Percentiles rank a stretch among this genome's conserved stretches.
Conservation (phyloP, 2,888 invertebrate species). For the Pemphredon lugubris region DNA sequence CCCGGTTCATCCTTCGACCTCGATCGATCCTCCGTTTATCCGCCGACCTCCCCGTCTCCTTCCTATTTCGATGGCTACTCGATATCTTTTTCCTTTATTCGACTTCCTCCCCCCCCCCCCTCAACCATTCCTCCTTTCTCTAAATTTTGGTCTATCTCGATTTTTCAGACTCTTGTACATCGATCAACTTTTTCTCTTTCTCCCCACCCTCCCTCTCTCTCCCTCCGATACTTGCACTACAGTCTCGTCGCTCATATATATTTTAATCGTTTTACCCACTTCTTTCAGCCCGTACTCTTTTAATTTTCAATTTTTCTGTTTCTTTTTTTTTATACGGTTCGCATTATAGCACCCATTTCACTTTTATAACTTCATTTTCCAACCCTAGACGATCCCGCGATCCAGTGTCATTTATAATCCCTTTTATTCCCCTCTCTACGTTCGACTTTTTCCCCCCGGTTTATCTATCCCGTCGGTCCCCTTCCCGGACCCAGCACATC, state of each 20-base stretch:
- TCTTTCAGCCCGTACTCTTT: neutral
- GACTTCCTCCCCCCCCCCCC: neutral
- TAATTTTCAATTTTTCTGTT: conserved; percentile 1
- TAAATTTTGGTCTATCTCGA: conserved; percentile 21
- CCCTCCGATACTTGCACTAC: neutral
- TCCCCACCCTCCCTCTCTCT: neutral
- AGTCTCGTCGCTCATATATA: no score
- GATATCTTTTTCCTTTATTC: conserved; percentile 22
- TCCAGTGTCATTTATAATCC: neutral
- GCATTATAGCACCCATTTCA: no score
- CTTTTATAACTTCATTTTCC: neutral
- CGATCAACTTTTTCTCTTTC: conserved; percentile 5
- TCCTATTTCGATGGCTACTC: conserved; percentile 12
- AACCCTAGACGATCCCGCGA: neutral
- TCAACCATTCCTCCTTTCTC: neutral
- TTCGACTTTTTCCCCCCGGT: neutral
- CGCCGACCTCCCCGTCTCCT: conserved; percentile 8
- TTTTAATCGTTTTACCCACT: neutral
- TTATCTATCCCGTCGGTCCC: no score
- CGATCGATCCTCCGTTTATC: conserved; percentile 38
- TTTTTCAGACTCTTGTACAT: conserved; percentile 10
- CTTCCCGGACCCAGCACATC: neutral
- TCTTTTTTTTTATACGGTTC: neutral
- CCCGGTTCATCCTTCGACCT: conserved; percentile 23
- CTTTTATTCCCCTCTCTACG: neutral